These are phyloP conservation scores for Numenius arquata DNA, from an alignment of 2,113 vertebrate species.

Conservation along the genomic window DNA sequence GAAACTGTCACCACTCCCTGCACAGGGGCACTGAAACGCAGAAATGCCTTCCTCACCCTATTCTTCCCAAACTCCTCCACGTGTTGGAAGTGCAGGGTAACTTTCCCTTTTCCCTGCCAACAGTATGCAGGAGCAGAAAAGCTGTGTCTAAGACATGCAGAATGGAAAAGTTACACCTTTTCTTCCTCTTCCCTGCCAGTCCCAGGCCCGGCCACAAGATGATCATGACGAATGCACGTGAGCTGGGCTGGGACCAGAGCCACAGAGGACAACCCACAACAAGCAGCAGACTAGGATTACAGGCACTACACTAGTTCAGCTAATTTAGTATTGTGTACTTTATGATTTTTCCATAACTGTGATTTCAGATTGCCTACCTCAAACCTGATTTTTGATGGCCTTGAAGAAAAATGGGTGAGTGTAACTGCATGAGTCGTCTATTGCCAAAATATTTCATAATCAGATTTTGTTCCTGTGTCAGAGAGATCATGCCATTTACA, in stretches of 20 bases:
- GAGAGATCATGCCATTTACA: not conserved
- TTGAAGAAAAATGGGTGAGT: not conserved
- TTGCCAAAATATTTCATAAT: not conserved
- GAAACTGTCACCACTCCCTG: not conserved
- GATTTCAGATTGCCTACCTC: not conserved
- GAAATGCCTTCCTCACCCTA: not conserved
- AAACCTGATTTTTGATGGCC: not conserved
- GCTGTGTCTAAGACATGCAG: not conserved
- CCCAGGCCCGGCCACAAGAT: not conserved
- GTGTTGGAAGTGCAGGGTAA: not conserved
- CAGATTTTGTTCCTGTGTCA: not conserved
- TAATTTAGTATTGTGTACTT: rapidly evolving
- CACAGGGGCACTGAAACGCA: not conserved
- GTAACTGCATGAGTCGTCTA: not conserved
- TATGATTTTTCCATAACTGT: not conserved
- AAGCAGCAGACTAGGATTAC: not conserved
- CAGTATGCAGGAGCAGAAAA: not conserved
- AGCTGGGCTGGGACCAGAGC: not conserved
- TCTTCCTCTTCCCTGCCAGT: not conserved
- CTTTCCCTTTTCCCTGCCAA: not conserved
- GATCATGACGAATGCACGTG: rapidly evolving
- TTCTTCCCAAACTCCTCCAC: not conserved
- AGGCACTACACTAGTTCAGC: not conserved
- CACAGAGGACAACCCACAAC: not conserved
- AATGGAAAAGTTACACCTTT: not conserved